Conservation (phyloP, 2,888 invertebrate genomes). For the Drosophila pegasa region DNA sequence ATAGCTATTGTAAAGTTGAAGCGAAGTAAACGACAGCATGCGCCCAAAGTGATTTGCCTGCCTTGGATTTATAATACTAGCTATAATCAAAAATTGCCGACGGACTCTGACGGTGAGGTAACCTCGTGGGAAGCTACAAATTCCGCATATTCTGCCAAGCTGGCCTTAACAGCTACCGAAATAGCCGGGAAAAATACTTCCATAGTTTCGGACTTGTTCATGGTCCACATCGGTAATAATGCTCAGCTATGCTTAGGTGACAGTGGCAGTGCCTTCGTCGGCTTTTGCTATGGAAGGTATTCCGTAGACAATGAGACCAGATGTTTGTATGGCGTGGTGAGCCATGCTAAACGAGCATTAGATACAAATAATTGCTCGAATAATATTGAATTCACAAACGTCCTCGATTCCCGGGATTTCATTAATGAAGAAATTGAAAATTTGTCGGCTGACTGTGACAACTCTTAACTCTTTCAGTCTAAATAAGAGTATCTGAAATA, state of each 20-base stretch:
- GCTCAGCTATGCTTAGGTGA: slow-evolving; percentile 19
- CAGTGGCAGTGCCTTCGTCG: slow-evolving; percentile 27
- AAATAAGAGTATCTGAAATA: too few species aligned
- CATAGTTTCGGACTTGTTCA: not conserved
- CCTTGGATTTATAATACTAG: slow-evolving; percentile 4
- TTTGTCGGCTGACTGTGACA: not conserved
- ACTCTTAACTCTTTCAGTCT: too few species aligned
- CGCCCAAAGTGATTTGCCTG: slow-evolving; percentile 10
- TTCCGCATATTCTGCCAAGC: rapidly evolving
- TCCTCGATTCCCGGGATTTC: not conserved
- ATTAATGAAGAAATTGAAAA: rapidly evolving
- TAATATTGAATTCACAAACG: not conserved
- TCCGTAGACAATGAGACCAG: rapidly evolving
- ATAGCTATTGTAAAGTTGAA: not conserved
- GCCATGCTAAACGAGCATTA: rapidly evolving
- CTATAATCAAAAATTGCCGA: rapidly evolving
- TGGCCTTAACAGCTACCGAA: rapidly evolving
- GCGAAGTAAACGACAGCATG: not conserved
- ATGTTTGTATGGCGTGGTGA: slow-evolving; percentile 25
- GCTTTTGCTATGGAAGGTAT: rapidly evolving
- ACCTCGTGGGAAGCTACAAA: not conserved
- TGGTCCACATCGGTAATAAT: rapidly evolving
- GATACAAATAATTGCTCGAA: rapidly evolving
- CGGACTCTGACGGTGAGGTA: rapidly evolving
- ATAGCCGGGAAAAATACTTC: rapidly evolving